Base-by-base conservation (phyloP, 2,888 invertebrate species). In the Pyrrhia umbra region DNA sequence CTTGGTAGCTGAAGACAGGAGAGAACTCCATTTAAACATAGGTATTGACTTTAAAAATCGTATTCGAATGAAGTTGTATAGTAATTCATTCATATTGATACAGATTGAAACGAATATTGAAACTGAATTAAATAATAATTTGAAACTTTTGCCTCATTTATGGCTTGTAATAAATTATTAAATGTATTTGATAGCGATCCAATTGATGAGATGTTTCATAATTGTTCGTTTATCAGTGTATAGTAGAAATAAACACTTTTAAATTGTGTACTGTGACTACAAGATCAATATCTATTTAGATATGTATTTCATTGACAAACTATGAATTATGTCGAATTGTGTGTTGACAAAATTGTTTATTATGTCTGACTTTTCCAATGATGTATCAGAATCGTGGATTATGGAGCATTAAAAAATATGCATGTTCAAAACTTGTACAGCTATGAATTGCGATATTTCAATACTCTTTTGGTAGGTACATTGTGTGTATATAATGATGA, bases 161-260 rank as follows among this genome's bases (percentile, higher is more conserved):
- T n/a, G 34, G 34, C 34, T n/a, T 34, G n/a, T 34, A 34, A 34
- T 34, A 34, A 34, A 34, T 30, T 30, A 30, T 30, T 30, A 30
- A 30, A 30, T 30, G 9, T 27, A 34, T n/a, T 34, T 13, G n/a
- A n/a, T 34, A 34, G 34, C 34, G 34, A 34, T 34, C n/a, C 34
- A 34, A 34, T 34, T n/a, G 34, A n/a, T n/a, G 34, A 34, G 34
- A 34, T 34, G n/a, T 34, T 34, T 34, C 34, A 34, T 34, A 34
- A 34, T n/a, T 34, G n/a, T 34, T 34, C 34, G n/a, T 34, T 34
- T 34, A 34, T 34, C 34, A 34, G 34, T 34, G 34, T 34, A 13
- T 34, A 34, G 34, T 34, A 34, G 34, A 34, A 34, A n/a, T 34
- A 34, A 34, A 34, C n/a, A 34, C 34, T 34, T n/a, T 5, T n/a